Percentiles rank a stretch among this genome's conserved stretches.
Conservation (phyloP, 2,888 invertebrate genomes). For the Cheilosia scutellata region DNA sequence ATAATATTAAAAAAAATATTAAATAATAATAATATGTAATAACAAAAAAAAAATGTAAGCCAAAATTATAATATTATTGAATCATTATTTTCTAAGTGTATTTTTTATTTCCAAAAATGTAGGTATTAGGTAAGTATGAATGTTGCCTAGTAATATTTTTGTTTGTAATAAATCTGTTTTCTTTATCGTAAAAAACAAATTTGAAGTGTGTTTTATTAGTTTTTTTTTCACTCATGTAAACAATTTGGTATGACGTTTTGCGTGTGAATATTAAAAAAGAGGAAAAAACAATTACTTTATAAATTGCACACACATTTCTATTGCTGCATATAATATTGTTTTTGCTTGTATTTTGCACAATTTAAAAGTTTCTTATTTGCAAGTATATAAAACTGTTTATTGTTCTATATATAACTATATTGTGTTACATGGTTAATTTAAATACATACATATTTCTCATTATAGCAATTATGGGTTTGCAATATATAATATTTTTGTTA, state of each 20-base stretch:
- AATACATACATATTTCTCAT: constrained; percentile 30
- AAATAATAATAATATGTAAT: constrained; percentile 12
- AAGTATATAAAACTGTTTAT: constrained; percentile 60
- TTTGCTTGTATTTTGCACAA: constrained; percentile 69
- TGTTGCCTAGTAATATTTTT: constrained; percentile 28
- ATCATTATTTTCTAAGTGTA: constrained; percentile 64
- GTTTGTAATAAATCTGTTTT: constrained; percentile 46
- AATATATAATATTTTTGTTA: constrained; percentile 23
- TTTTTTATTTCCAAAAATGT: constrained; percentile 40
- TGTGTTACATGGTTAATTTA: constrained; percentile 50
- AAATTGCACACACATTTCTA: constrained; percentile 26
- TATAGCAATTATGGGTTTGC: constrained; percentile 50
- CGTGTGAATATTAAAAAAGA: constrained; percentile 16
- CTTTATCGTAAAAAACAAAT: constrained; percentile 41
- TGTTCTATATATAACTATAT: constrained; percentile 36
- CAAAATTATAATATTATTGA: constrained; percentile 65
- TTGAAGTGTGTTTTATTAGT: constrained; percentile 36
- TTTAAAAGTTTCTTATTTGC: constrained; percentile 66
- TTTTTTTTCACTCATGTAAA: constrained; percentile 43
- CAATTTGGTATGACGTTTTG: constrained; percentile 40
- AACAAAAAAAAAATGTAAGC: constrained; percentile 67
- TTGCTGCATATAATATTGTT: constrained; percentile 50
- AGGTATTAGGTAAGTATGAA: constrained; percentile 20
- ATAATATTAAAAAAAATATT: constrained; percentile 47
- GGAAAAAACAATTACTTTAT: constrained; percentile 25